Evolutionary conservation across 2,797 vertebrate genomes (phyloP).

Genomic region (Mastacembelus armatus): DNA sequence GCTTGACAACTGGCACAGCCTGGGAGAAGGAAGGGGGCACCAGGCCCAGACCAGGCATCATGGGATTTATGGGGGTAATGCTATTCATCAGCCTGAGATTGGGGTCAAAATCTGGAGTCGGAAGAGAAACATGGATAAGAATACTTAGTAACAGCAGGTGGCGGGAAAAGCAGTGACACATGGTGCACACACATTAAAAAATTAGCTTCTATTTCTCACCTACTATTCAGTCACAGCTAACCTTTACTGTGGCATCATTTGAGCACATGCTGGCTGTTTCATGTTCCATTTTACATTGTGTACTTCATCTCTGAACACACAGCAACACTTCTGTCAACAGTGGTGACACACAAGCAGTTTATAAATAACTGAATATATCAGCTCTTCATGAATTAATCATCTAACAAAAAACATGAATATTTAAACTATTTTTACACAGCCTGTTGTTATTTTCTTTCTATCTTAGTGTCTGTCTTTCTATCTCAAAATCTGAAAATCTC

Average conservation of each 20-base stretch:
- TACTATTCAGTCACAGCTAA: conserved; percentile 35
- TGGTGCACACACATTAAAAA: conserved; percentile 13
- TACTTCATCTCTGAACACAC: conserved; percentile 42
- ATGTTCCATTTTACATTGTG: conserved; percentile 56
- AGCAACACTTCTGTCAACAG: conserved; percentile 62
- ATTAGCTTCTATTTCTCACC: conserved; percentile 16
- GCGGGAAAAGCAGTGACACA: conserved; percentile 13
- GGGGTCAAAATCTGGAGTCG: conserved; percentile 86
- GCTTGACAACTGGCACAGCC: conserved; percentile 87
- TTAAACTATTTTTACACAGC: conserved; percentile 55
- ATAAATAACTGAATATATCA: conserved; percentile 70
- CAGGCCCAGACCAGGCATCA: conserved; percentile 87
- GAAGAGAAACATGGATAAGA: conserved; percentile 28
- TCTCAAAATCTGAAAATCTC: conserved; percentile 16
- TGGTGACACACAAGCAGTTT: conserved; percentile 57
- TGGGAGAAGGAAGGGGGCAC: conserved; percentile 85
- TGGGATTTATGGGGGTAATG: conserved; percentile 88
- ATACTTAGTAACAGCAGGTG: conserved; percentile 24
- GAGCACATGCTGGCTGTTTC: conserved; percentile 38
- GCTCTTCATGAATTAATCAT: conserved; percentile 70
- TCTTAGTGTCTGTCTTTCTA: conserved; percentile 1
- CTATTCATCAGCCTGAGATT: conserved; percentile 88
- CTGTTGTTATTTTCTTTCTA: conserved; percentile 19
- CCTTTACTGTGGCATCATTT: conserved; percentile 39
- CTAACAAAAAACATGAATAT: conserved; percentile 61